Conservation (phyloP, 1,140 invertebrate species). For the Lithobius niger region DNA sequence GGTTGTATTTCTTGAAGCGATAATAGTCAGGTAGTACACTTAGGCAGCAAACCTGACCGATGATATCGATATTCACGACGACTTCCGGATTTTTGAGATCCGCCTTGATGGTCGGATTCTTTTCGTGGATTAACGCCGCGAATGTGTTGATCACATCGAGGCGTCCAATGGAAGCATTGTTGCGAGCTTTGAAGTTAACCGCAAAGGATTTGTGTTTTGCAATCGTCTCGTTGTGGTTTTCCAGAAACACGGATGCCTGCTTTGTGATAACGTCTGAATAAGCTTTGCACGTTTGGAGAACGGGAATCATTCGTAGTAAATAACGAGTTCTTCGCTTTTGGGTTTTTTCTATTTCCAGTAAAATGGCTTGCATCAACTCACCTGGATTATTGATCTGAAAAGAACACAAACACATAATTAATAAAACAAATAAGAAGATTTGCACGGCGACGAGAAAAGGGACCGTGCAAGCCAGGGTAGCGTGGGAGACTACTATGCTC, state of each 20-base stretch:
- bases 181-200: conserved; percentile 64
- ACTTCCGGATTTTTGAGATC: conserved; percentile 25
- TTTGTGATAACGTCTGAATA: conserved; percentile 53
- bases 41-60: conserved; percentile 29
- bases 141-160: conserved; percentile 34
- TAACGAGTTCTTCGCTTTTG: conserved; percentile 53
- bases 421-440: conserved; percentile 5
- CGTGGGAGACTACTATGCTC: too few species aligned
- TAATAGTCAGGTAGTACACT: conserved; percentile 28
- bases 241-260: conserved; percentile 49
- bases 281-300: conserved; percentile 64
- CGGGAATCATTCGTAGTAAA: conserved; percentile 60
- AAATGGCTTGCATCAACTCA: conserved; percentile 49
- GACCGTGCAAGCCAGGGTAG: too few species aligned
- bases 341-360: conserved; percentile 52
- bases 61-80: conserved; percentile 27
- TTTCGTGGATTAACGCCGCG: conserved; percentile 19
- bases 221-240: conserved; percentile 53
- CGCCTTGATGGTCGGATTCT: conserved; percentile 22
- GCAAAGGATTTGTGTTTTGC: conserved; percentile 46
- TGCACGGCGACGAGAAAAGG: too few species aligned
- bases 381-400: conserved; percentile 49
- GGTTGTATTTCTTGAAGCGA: conserved; percentile 32
- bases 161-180: conserved; percentile 55
- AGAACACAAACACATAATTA: conserved; percentile 7